Conservation (phyloP, 2,113 vertebrate species). For the Peromyscus californicus region DNA sequence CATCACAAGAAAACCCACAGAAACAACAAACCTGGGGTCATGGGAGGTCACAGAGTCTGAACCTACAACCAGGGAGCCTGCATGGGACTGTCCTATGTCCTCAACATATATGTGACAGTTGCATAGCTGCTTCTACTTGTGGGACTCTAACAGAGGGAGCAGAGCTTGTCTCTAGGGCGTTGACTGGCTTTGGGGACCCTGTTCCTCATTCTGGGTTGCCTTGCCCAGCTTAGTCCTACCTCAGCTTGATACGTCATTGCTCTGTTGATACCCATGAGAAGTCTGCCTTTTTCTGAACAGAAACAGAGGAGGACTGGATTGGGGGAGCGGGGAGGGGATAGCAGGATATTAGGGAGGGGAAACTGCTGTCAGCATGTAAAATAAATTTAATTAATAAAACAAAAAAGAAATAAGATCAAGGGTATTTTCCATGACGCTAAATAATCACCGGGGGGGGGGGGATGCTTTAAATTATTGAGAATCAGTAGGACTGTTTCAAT, state of each 20-base stretch:
- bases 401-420: not conserved
- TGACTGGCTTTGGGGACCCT: not conserved
- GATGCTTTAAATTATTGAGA: slow-evolving; percentile 2
- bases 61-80: not conserved
- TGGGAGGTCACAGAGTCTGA: not conserved
- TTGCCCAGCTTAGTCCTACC: not conserved
- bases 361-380: not conserved
- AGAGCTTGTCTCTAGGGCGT: not conserved
- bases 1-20: too few relatives aligned
- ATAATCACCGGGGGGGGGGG: not conserved
- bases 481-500: not conserved
- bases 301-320: not conserved
- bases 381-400: not conserved
- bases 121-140: not conserved
- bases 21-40: too few relatives aligned
- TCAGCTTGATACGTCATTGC: not conserved
- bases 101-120: not conserved
- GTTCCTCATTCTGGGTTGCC: not conserved
- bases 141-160: not conserved
- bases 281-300: not conserved
- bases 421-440: not conserved
- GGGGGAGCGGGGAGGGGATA: not conserved
- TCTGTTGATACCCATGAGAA: not conserved
- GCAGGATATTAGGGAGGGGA: too few relatives aligned
- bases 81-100: not conserved